A percentile compares a stretch with the other conserved stretches of the same genome.
Evolutionary conservation across 2,797 vertebrate genomes (phyloP).

Genomic region (Danio kyathit): DNA sequence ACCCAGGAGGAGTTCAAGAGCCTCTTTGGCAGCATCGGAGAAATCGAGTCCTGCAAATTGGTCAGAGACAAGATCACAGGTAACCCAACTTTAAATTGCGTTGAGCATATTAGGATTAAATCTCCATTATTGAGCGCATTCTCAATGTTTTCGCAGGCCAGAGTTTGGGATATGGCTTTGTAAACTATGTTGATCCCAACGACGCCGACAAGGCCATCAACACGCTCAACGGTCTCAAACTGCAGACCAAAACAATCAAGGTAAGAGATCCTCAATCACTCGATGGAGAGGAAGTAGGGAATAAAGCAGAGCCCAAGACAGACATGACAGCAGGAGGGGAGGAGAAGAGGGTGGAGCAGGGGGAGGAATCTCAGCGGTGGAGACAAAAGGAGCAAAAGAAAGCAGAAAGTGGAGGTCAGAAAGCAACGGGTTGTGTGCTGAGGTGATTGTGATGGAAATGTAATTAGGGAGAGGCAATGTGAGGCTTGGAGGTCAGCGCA

Average conservation of each 20-base stretch:
- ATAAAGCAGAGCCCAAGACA: constrained; percentile 61
- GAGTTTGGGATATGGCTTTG: constrained; percentile 96
- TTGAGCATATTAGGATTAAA: neutral
- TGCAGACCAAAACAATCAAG: constrained; percentile 99
- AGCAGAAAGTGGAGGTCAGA: constrained; percentile 75
- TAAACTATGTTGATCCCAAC: constrained; percentile 96
- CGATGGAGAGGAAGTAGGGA: constrained; percentile 31
- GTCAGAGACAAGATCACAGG: constrained; percentile 98
- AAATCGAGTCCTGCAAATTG: constrained; percentile 96
- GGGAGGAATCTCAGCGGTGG: constrained; percentile 70
- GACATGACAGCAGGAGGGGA: constrained; percentile 77
- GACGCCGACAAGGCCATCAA: constrained; percentile 98
- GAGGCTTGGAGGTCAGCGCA: constrained; percentile 77
- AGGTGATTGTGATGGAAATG: constrained; percentile 88
- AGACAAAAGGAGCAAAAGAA: constrained; percentile 75
- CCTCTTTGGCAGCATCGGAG: constrained; percentile 95
- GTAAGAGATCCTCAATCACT: constrained; percentile 74
- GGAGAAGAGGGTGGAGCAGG: constrained; percentile 60
- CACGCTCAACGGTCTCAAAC: constrained; percentile 95
- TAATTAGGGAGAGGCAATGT: constrained; percentile 81
- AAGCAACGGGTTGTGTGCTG: constrained; percentile 79
- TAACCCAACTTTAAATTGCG: constrained; percentile 60
- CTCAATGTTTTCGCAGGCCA: constrained; percentile 80
- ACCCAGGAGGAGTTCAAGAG: constrained; percentile 98
- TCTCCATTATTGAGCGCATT: neutral